These are phyloP conservation scores for Spinus pinus DNA, from an alignment of 2,797 vertebrate species.

Conservation along the genomic window DNA sequence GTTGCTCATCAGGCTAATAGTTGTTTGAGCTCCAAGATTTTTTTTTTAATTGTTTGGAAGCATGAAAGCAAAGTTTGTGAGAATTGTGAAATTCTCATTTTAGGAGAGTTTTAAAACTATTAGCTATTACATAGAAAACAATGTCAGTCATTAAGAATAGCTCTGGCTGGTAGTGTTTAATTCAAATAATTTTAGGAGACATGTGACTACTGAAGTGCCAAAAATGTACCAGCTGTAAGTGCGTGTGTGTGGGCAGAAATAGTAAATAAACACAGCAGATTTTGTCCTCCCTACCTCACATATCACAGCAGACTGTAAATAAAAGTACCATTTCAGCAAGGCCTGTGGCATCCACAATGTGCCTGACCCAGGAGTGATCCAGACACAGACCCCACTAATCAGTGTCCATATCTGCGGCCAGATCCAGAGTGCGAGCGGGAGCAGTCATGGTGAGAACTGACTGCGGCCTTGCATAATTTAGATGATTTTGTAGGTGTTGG, in stretches of 20 bases:
- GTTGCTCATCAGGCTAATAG: background rate
- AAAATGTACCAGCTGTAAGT: background rate
- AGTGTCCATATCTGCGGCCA: background rate
- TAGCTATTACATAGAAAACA: background rate
- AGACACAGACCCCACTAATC: fast-evolving
- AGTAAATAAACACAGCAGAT: background rate
- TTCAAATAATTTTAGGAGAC: background rate
- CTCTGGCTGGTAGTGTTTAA: background rate
- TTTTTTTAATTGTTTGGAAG: background rate
- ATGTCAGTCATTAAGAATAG: background rate
- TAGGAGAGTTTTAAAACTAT: background rate
- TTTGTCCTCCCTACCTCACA: background rate
- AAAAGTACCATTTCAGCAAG: background rate
- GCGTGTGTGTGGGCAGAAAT: background rate
- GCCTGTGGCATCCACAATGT: background rate
- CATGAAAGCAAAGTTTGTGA: background rate
- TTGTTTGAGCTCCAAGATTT: background rate
- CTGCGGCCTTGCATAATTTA: background rate
- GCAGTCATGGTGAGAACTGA: background rate
- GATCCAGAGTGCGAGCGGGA: background rate
- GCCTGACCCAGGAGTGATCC: background rate
- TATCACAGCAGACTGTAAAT: background rate
- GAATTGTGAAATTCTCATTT: background rate
- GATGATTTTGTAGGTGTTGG: background rate
- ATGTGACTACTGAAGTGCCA: background rate